Conservation (phyloP, 2,113 vertebrate genomes). For the Rafetus swinhoei region DNA sequence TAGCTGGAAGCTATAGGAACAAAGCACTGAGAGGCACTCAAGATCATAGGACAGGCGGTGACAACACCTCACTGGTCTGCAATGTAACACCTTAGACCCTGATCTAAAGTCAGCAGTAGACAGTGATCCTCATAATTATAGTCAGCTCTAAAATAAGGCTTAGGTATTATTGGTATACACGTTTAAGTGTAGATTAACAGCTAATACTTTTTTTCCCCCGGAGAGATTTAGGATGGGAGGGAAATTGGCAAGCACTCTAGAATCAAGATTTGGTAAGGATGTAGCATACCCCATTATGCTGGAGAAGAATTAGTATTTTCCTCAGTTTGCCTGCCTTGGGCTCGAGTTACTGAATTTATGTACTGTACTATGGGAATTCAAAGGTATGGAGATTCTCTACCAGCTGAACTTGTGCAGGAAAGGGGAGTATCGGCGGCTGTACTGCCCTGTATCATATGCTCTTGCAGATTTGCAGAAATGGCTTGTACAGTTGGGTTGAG, state of each 20-base stretch:
- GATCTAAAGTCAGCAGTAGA: neutral
- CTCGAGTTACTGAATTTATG: neutral
- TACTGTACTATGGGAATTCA: neutral
- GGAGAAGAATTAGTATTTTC: neutral
- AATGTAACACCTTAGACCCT: neutral
- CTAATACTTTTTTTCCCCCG: neutral
- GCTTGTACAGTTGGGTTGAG: neutral
- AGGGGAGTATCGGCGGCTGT: too few relatives aligned
- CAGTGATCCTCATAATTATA: neutral
- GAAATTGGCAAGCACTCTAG: neutral
- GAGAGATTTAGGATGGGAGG: neutral
- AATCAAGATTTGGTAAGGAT: neutral
- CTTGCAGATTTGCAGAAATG: neutral
- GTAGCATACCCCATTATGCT: neutral
- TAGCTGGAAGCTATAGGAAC: neutral
- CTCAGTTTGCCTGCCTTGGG: neutral
- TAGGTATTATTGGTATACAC: neutral
- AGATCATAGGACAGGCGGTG: neutral
- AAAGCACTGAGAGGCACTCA: neutral
- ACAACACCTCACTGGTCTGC: neutral
- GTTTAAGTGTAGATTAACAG: rapidly evolving
- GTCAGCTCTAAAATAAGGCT: neutral
- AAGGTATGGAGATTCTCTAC: neutral
- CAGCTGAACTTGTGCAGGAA: neutral
- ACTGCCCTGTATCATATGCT: neutral